Percentiles rank a stretch among this genome's conserved stretches.
These are phyloP conservation scores for Temnothorax longispinosus DNA, from an alignment of 1,140 invertebrate genomes.

Conservation along the genomic window DNA sequence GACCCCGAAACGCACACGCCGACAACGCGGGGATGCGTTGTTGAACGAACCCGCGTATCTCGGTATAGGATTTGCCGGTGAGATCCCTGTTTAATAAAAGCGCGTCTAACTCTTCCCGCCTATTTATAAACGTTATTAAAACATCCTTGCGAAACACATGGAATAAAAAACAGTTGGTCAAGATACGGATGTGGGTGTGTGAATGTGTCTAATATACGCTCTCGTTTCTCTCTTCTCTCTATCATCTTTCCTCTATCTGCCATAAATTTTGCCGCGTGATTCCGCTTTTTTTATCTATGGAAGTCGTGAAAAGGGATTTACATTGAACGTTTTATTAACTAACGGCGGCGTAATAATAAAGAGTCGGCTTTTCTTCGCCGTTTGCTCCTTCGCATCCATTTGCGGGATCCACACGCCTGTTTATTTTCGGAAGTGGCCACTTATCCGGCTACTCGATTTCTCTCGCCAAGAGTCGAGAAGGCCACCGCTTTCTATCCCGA, in stretches of 20 bases:
- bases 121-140: slow-evolving; percentile 61
- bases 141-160: slow-evolving; percentile 4
- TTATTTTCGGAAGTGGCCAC: slow-evolving; percentile 44
- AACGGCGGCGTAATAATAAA: slow-evolving; percentile 9
- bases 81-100: slow-evolving; percentile 53
- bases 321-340: slow-evolving; percentile 34
- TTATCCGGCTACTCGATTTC: slow-evolving; percentile 35
- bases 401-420: slow-evolving; percentile 14
- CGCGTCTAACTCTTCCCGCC: background rate
- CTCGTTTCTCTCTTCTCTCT: background rate
- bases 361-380: background rate
- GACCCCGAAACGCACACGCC: slow-evolving; percentile 35
- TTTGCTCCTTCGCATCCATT: background rate
- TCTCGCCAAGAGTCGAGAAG: slow-evolving; percentile 17
- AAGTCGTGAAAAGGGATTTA: background rate
- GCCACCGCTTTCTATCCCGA: slow-evolving; percentile 6
- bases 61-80: slow-evolving; percentile 28
- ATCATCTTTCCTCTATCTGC: background rate
- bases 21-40: slow-evolving; percentile 18
- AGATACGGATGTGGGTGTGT: too few species aligned
- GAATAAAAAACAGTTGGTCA: slow-evolving; percentile 8
- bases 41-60: slow-evolving; percentile 23
- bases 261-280: slow-evolving; percentile 7
- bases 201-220: background rate
- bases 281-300: background rate